phyloP scores from a whole-genome alignment of 2,113 vertebrate species.

The Cavia porcellus region DNA sequence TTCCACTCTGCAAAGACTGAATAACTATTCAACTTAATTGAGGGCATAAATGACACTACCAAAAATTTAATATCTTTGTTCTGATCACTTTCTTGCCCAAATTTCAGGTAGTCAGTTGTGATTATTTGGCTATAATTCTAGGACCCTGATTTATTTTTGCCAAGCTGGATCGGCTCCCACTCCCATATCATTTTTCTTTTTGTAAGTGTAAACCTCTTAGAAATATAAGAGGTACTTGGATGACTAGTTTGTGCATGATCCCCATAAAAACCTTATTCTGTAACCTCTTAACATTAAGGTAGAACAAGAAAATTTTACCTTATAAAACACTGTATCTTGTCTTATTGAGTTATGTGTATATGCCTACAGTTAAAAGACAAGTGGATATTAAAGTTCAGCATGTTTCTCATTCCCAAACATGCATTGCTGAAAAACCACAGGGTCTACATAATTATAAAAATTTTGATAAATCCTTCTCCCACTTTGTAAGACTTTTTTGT shows the following conservation, averaged over 20 bases:
- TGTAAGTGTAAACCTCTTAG: not conserved
- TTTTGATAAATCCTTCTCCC: not conserved
- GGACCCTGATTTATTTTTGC: not conserved
- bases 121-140: not conserved
- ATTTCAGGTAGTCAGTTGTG: not conserved
- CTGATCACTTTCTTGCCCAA: not conserved
- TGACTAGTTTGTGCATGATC: not conserved
- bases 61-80: not conserved
- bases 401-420: not conserved
- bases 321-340: not conserved
- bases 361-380: not conserved
- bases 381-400: not conserved
- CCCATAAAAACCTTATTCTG: not conserved
- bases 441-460: not conserved
- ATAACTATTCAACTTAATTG: not conserved
- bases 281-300: not conserved
- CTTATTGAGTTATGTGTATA: not conserved
- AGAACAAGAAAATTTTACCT: not conserved
- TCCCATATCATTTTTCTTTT: not conserved
- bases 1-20: not conserved
- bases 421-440: not conserved
- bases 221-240: not conserved
- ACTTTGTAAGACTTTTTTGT: not conserved
- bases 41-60: not conserved
- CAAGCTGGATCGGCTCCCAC: not conserved